Base-by-base conservation (phyloP, 2,113 vertebrate species). In the Hydropotes inermis region DNA sequence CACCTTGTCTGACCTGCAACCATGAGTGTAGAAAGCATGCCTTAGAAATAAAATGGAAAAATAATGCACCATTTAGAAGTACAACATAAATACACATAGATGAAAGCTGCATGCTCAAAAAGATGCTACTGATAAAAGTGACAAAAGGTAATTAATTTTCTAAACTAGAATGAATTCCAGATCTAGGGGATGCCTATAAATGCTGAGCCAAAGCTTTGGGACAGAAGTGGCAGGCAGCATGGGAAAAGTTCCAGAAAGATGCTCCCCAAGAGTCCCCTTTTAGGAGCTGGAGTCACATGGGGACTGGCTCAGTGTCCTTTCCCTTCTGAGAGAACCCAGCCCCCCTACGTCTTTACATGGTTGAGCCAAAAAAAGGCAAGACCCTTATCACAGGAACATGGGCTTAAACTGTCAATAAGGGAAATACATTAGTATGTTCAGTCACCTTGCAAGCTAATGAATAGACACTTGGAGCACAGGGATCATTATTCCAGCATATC, bases 401-500 rank as follows among this genome's bases (percentile, higher is more conserved):
- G 95, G 98, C 95, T 94, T 97, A 95, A 97, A 97, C 97, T 98
- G 93, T 98, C 98, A 97, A 98, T 98, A 98, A 99, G 98, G 98
- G 98, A 98, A 98, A 97, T 47, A 82, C 97, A 98, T 98, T 98
- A 98, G 98, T 98, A 98, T 98, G 98, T 98, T 98, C 98, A 98
- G 98, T 97, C 98, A 99, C 98, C 98, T 98, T 97, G 97, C 96
- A 28, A 97, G 97, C 97, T 98, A 98, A 99, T 98, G 98, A 98
- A 97, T 98, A 98, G 98, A 98, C 97, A 96, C 98, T 99, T 97
- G 54, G 81, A 98, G 98, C 98, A 98, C 90, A 98, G 96, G 98
- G 98, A 98, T 98, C 98, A 98, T 99, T 99, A 98, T 98, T 98
- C 98, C 92, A 98, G 98, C 98, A 98, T 98, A 98, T 98, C 98